Conservation (phyloP, 2,797 vertebrate genomes). For the Erpetoichthys calabaricus region DNA sequence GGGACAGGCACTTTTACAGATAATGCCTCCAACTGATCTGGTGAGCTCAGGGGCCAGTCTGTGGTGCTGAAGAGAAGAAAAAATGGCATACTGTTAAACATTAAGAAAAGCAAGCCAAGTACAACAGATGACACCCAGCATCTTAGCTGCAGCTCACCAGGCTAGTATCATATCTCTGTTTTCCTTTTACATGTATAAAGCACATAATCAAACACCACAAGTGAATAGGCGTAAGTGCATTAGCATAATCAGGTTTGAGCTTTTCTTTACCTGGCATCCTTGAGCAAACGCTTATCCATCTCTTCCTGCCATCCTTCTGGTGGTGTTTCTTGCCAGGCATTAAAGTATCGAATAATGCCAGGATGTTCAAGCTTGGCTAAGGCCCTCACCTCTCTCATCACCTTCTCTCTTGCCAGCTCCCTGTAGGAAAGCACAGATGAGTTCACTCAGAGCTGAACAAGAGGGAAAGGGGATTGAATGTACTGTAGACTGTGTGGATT, state of each 20-base stretch:
- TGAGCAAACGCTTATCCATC: constrained; percentile 90
- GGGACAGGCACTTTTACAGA: constrained; percentile 77
- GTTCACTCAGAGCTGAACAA: background rate
- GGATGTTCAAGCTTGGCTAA: constrained; percentile 92
- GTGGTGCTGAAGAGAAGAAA: constrained; percentile 52
- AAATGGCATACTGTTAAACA: too few species aligned
- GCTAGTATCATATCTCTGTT: constrained; percentile 6
- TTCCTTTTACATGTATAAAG: background rate
- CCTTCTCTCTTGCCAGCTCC: constrained; percentile 88
- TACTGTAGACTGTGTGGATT: too few species aligned
- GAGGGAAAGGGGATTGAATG: background rate
- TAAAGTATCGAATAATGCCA: constrained; percentile 94
- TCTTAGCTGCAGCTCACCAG: background rate
- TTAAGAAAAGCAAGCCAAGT: too few species aligned
- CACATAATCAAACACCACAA: background rate
- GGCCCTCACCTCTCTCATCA: constrained; percentile 95
- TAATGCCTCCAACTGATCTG: constrained; percentile 71
- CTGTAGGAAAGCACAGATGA: constrained; percentile 29
- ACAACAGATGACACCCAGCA: too few species aligned
- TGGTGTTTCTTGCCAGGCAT: constrained; percentile 95
- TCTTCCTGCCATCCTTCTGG: constrained; percentile 93
- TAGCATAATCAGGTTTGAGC: too few species aligned
- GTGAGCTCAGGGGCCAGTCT: constrained; percentile 84
- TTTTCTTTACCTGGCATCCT: constrained; percentile 67
- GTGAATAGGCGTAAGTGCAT: too few species aligned